phyloP scores from a whole-genome alignment of 2,888 invertebrate genomes.

The Trissolcus japonicus region DNA sequence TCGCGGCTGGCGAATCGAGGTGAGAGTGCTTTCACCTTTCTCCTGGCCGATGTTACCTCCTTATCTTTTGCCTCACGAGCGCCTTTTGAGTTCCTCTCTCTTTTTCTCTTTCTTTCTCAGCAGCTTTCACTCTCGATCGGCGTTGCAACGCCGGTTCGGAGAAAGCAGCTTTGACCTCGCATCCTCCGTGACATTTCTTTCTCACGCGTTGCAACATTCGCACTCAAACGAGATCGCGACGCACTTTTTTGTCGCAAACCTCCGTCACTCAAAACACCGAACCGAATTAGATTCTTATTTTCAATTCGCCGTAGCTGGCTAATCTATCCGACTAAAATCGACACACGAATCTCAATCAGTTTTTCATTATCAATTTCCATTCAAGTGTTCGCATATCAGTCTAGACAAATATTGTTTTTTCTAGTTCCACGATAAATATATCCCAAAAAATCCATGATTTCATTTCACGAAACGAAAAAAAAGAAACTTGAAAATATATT shows the following conservation, averaged over 20 bases:
- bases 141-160: conserved; percentile 62
- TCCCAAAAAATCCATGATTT: too few species aligned
- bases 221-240: background rate
- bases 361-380: too few species aligned
- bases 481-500: background rate
- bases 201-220: conserved; percentile 13
- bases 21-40: conserved; percentile 76
- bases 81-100: conserved; percentile 41
- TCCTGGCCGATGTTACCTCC: conserved; percentile 65
- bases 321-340: too few species aligned
- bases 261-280: too few species aligned
- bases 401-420: background rate
- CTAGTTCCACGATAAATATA: background rate
- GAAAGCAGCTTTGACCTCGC: conserved; percentile 68
- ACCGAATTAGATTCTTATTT: too few species aligned
- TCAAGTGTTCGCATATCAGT: too few species aligned
- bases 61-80: conserved; percentile 48
- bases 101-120: conserved; percentile 57
- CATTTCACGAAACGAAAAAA: too few species aligned
- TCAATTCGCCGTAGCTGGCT: too few species aligned
- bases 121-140: conserved; percentile 75
- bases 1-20: conserved; percentile 59
- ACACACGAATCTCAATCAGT: too few species aligned
- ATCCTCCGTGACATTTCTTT: conserved; percentile 62
- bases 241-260: too few species aligned